Percentiles rank a stretch among this genome's conserved stretches.
phyloP scores from a whole-genome alignment of 2,797 vertebrate genomes.

The Leuciscus waleckii region DNA sequence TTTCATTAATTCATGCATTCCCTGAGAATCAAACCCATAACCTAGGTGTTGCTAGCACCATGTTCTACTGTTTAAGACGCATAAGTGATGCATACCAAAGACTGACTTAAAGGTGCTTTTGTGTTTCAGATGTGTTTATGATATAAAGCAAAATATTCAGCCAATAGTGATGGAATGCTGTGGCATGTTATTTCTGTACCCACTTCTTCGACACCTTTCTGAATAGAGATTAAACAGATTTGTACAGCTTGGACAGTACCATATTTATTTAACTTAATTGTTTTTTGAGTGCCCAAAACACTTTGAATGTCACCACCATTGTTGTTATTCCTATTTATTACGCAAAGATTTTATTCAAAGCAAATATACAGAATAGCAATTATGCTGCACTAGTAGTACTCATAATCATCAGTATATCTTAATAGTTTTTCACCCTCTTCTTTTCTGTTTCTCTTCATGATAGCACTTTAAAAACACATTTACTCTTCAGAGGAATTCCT shows the following conservation, averaged over 20 bases:
- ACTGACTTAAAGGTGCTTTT: background rate
- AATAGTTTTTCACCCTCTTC: background rate
- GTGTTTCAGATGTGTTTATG: background rate
- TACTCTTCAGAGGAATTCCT: background rate
- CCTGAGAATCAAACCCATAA: background rate
- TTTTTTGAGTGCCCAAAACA: background rate
- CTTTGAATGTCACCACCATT: background rate
- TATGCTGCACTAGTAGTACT: background rate
- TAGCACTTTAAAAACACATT: conserved; percentile 6
- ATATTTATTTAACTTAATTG: background rate
- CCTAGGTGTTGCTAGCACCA: too few species aligned
- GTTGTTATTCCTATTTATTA: background rate
- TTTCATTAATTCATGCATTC: background rate
- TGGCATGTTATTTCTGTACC: background rate
- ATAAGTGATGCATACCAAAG: too few species aligned
- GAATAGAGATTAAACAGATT: background rate
- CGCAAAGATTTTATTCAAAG: background rate
- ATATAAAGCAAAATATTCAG: background rate
- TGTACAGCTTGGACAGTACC: background rate
- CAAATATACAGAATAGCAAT: background rate
- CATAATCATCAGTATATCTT: background rate
- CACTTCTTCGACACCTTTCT: background rate
- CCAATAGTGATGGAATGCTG: background rate
- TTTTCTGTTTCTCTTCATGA: background rate
- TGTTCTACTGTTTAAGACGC: background rate